Evolutionary conservation across 2,797 vertebrate genomes (phyloP).

Genomic region (Xyrichtys novacula): DNA sequence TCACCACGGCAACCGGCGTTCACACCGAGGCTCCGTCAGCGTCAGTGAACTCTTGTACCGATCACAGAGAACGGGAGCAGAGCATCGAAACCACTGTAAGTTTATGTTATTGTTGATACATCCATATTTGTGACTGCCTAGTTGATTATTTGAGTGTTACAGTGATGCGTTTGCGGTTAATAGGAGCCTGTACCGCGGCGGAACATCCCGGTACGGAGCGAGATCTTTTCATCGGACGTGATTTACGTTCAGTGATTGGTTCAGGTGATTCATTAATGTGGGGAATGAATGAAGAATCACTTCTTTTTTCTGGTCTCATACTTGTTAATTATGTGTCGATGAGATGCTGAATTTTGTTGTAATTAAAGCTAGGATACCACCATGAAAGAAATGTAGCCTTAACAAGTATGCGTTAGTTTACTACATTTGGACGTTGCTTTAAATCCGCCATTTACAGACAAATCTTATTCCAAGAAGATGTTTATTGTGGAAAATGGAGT

Average conservation of each 20-base stretch:
- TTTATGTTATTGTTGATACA: slow-evolving; percentile 16
- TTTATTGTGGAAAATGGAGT: background rate
- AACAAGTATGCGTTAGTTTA: background rate
- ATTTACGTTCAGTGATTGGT: slow-evolving; percentile 4
- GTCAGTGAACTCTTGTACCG: slow-evolving; percentile 52
- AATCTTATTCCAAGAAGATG: background rate
- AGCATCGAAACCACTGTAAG: slow-evolving; percentile 69
- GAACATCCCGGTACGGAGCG: background rate
- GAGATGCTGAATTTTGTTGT: background rate
- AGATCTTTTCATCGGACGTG: background rate
- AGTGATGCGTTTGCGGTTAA: background rate
- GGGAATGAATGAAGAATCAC: background rate
- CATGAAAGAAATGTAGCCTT: slow-evolving; percentile 14
- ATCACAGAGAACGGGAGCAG: slow-evolving; percentile 37
- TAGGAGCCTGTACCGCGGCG: slow-evolving; percentile 2
- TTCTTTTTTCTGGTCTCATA: background rate
- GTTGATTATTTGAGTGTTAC: background rate
- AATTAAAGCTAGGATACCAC: background rate
- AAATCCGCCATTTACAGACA: background rate
- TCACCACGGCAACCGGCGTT: slow-evolving; percentile 81
- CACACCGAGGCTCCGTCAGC: slow-evolving; percentile 63
- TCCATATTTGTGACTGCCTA: background rate
- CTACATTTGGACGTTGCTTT: background rate
- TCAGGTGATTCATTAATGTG: background rate
- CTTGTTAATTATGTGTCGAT: background rate